Conservation (phyloP, 2,113 vertebrate species). For the Dasyurus viverrinus region DNA sequence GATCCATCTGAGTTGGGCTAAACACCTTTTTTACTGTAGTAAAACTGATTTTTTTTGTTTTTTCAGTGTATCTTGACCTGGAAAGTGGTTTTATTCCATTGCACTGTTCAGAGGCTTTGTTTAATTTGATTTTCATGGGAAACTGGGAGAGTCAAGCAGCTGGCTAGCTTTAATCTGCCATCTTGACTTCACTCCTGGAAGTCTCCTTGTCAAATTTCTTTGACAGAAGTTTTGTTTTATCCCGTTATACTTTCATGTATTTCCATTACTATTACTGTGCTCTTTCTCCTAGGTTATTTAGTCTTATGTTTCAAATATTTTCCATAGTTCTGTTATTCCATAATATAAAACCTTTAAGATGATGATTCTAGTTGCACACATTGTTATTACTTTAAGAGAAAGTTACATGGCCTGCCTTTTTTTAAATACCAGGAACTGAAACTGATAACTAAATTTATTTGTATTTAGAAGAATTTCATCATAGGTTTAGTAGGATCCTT, state of each 20-base stretch:
- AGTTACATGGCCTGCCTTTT: neutral
- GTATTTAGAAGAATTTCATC: neutral
- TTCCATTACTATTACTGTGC: neutral
- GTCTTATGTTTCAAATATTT: neutral
- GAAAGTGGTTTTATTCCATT: too few relatives aligned
- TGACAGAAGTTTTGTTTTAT: neutral
- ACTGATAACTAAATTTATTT: neutral
- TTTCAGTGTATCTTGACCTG: too few relatives aligned
- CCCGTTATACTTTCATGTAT: neutral
- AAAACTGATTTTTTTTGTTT: too few relatives aligned
- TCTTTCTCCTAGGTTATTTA: neutral
- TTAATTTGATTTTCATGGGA: too few relatives aligned
- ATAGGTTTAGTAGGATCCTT: neutral
- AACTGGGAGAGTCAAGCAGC: too few relatives aligned
- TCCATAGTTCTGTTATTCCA: neutral
- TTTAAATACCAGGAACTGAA: neutral
- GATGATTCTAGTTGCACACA: neutral
- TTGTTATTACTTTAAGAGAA: neutral
- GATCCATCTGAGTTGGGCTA: too few relatives aligned
- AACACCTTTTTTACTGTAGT: too few relatives aligned
- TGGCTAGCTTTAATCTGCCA: too few relatives aligned
- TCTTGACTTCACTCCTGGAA: too few relatives aligned
- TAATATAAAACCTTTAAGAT: neutral
- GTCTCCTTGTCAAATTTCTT: too few relatives aligned
- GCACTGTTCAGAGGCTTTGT: too few relatives aligned